These are phyloP conservation scores for Campoplex nolae DNA, from an alignment of 2,888 invertebrate species.

Conservation along the genomic window DNA sequence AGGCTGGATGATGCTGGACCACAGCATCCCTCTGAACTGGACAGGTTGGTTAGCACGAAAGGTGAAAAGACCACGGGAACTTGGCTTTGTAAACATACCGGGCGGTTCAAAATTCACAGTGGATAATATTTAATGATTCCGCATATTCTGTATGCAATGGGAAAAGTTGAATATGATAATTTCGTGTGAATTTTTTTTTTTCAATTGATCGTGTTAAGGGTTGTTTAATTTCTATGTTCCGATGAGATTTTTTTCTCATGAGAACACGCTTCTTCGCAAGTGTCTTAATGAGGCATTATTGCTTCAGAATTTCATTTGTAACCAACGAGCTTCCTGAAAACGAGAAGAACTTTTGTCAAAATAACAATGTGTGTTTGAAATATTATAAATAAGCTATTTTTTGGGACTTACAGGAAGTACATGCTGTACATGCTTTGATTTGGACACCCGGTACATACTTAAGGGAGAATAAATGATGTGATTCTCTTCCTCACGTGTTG, in stretches of 20 bases:
- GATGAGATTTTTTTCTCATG: neutral
- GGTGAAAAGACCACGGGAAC: slow-evolving; percentile 47
- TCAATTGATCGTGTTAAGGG: neutral
- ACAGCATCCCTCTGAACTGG: slow-evolving; percentile 69
- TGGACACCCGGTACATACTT: slow-evolving; percentile 12
- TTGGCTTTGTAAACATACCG: neutral
- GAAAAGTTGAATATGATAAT: neutral
- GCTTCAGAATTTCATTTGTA: neutral
- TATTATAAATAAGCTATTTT: neutral
- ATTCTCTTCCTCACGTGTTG: neutral
- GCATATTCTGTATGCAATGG: neutral
- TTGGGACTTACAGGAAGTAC: neutral
- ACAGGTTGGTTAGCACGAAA: slow-evolving; percentile 57
- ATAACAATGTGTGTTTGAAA: neutral
- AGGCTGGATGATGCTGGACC: slow-evolving; percentile 64
- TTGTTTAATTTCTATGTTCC: neutral
- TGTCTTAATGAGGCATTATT: neutral
- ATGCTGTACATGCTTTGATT: neutral
- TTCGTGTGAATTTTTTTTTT: neutral
- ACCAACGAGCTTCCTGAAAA: neutral
- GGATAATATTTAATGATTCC: neutral
- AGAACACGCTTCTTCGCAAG: too few relatives aligned
- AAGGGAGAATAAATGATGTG: slow-evolving; percentile 29
- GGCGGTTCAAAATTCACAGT: neutral
- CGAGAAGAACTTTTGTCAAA: neutral